Evolutionary conservation across 2,113 vertebrate species (phyloP).

Genomic region (Sinocyclocheilus anophthalmus): DNA sequence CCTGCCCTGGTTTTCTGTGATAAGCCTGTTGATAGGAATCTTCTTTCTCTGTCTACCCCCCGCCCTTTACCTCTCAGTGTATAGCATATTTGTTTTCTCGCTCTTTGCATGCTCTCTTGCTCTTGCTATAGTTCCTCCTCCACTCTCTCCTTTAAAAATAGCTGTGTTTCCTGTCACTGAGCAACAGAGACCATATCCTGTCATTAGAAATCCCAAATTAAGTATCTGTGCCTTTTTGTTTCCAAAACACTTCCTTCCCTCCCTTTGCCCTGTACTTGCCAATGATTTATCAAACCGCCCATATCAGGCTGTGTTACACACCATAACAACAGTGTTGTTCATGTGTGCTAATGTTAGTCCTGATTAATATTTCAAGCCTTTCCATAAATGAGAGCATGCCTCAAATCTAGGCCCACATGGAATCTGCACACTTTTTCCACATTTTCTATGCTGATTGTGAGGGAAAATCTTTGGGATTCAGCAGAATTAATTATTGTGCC

Average conservation of each 20-base stretch:
- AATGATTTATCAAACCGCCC: not conserved
- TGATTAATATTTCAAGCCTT: not conserved
- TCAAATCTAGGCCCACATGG: not conserved
- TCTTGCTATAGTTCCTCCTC: constrained; percentile 53
- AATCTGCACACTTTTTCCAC: not conserved
- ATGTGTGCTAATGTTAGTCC: not conserved
- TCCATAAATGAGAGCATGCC: not conserved
- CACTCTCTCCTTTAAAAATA: constrained; percentile 62
- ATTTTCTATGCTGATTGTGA: no score
- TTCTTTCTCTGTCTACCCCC: not conserved
- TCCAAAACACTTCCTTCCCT: constrained; percentile 7
- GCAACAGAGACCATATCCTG: constrained; percentile 74
- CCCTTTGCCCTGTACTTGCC: not conserved
- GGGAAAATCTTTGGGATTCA: not conserved
- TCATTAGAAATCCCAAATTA: constrained; percentile 74
- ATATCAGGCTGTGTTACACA: not conserved
- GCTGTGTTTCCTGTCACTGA: constrained; percentile 74
- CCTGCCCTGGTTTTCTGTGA: not conserved
- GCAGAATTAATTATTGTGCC: not conserved
- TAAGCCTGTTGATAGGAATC: constrained; percentile 12
- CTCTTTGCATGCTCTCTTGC: constrained; percentile 4
- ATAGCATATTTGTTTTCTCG: constrained; percentile 22
- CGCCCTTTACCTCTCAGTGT: constrained; percentile 2
- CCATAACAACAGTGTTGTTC: constrained; percentile 3
- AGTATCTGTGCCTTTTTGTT: constrained; percentile 42